Evolutionary conservation across 2,797 vertebrate genomes (phyloP).

Genomic region (Catamblyrhynchus diadema): DNA sequence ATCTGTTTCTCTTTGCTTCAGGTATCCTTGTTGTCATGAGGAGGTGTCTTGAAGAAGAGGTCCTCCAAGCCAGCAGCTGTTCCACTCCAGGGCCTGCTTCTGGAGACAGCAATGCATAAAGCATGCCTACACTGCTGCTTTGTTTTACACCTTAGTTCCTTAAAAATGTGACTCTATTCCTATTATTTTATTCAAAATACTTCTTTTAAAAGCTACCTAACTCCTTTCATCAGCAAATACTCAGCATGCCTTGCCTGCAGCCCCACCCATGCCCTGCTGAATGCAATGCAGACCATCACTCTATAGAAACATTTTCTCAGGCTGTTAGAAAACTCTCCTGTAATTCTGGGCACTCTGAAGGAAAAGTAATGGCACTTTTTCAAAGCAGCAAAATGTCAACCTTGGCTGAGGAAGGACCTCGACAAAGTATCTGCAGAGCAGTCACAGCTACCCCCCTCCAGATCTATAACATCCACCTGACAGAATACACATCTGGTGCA

Average conservation of each 20-base stretch:
- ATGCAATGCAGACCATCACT: background rate
- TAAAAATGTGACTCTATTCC: background rate
- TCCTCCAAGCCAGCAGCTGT: background rate
- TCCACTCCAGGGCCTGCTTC: background rate
- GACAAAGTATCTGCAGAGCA: background rate
- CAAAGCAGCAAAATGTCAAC: background rate
- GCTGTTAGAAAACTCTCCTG: background rate
- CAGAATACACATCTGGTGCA: background rate
- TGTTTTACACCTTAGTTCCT: background rate
- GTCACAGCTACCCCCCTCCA: background rate
- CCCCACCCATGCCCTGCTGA: background rate
- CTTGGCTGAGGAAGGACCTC: background rate
- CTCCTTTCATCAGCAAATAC: background rate
- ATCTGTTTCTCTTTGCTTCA: background rate
- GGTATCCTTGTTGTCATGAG: background rate
- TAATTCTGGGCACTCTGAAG: background rate
- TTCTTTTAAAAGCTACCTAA: background rate
- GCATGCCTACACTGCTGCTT: background rate
- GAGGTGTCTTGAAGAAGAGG: background rate
- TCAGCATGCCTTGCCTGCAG: background rate
- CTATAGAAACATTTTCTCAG: background rate
- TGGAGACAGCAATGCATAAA: background rate
- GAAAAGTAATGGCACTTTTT: background rate
- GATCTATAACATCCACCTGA: background rate
- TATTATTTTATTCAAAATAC: background rate